Evolutionary conservation across 2,113 vertebrate genomes (phyloP), one percentile per base, ranked within the genome.

Genomic region (Brienomyrus longianalis): DNA sequence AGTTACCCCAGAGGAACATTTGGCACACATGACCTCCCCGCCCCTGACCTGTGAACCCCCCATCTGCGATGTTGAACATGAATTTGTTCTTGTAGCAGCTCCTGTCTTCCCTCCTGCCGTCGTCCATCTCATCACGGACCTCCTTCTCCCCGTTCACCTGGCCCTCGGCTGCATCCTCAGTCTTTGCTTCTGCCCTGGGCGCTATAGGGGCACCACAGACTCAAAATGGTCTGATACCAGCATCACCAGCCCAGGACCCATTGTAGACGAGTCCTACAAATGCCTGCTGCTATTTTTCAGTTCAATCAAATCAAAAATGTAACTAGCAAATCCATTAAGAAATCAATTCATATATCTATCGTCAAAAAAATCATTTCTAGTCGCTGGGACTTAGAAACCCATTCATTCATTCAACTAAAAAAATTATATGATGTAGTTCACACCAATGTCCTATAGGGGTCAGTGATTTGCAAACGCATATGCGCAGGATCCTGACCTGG

Each of bases 41-140:
- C 54, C 19, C 85, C 92, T 77, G 77, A 99, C 98, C 98, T 95
- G 98, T 99, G 89, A 99, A 99, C 88, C 98, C 98, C 1, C 98
- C 98, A 0, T 99, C 98, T 0, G 98, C 98, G 0, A 99, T 99
- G 93, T 99, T 99, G 95, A 99, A 99, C 98, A 99, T 99, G 94
- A 99, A 99, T 87, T 97, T 97, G 91, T 96, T 95, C 92, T 96
- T 99, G 89, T 95, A 89, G 0, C 92, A 97, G 80, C 95, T 97
- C 51, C 97, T 98, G 4, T 98, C 97, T 90, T 97, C 98, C 93
- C 95, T 98, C 54, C 96, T 94, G 92, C 80, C 94, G 2, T 98
- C 98, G 0, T 98, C 98, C 0, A 96, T 94, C 23, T 98, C 97
- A 0, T 98, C 97, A 93, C 95, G 95, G 17, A 87, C 51, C 87